These are phyloP conservation scores for Zaprionus bogoriensis DNA, from an alignment of 2,888 invertebrate genomes.

Conservation along the genomic window DNA sequence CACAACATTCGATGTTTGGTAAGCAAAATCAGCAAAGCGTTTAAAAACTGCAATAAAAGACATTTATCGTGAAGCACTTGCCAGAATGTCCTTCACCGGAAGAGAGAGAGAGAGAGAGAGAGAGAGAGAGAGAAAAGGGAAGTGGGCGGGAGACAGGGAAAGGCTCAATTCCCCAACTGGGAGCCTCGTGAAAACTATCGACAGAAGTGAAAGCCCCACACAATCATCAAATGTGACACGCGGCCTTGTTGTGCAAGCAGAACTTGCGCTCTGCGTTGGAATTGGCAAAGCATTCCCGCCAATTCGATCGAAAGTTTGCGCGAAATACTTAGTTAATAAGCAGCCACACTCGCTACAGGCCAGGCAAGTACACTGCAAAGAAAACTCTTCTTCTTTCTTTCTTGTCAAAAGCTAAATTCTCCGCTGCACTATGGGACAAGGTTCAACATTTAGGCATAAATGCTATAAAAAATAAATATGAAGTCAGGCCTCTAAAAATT, in stretches of 20 bases:
- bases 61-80: conserved; percentile 58
- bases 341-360: background rate
- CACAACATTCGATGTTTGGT: conserved; percentile 61
- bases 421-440: too few relatives aligned
- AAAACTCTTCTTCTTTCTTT: too few relatives aligned
- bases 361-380: too few relatives aligned
- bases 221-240: conserved; percentile 47
- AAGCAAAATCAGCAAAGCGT: conserved; percentile 74
- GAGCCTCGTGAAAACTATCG: conserved; percentile 53
- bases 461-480: too few relatives aligned
- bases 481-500: too few relatives aligned
- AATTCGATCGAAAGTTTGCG: background rate
- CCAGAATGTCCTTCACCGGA: conserved; percentile 59
- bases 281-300: background rate
- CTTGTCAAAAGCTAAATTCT: too few relatives aligned
- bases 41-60: conserved; percentile 75
- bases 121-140: background rate
- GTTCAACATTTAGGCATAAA: too few relatives aligned
- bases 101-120: background rate
- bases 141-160: too few relatives aligned
- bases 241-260: conserved; percentile 16
- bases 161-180: conserved; percentile 33
- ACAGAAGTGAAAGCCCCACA: conserved; percentile 44
- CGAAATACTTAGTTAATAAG: background rate
- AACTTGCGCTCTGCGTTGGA: background rate